A percentile compares a stretch with the other conserved stretches of the same genome.
Conservation (phyloP, 1,140 invertebrate species). For the Drosophila novamexicana region DNA sequence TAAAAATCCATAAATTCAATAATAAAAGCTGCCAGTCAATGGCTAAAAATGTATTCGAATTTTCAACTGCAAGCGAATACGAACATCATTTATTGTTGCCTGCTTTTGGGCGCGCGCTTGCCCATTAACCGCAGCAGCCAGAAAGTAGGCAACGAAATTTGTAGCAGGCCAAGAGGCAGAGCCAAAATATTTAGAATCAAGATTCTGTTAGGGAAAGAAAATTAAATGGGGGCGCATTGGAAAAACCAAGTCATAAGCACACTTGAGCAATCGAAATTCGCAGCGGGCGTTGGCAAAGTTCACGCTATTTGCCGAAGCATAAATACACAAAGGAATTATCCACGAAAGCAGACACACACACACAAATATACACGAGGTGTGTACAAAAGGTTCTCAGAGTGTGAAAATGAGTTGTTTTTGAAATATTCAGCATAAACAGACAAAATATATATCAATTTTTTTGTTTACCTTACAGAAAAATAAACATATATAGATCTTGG, state of each 20-base stretch:
- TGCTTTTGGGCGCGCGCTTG: constrained; percentile 44
- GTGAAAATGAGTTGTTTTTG: too few species aligned
- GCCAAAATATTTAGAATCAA: background rate
- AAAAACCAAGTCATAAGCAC: constrained; percentile 30
- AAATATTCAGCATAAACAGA: too few species aligned
- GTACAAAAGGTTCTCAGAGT: background rate
- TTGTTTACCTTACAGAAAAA: too few species aligned
- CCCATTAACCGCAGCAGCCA: constrained; percentile 21
- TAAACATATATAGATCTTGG: too few species aligned
- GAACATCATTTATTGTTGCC: constrained; percentile 27
- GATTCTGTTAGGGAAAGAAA: background rate
- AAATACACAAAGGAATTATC: constrained; percentile 18
- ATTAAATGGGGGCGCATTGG: background rate
- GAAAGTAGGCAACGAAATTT: constrained; percentile 60
- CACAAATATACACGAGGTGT: constrained; percentile 2
- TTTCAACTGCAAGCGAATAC: background rate
- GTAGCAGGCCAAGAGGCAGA: background rate
- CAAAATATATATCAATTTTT: too few species aligned
- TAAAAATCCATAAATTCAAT: background rate
- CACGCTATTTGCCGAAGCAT: constrained; percentile 74
- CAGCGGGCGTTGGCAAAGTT: constrained; percentile 68
- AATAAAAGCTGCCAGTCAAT: background rate
- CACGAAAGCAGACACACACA: constrained; percentile 14
- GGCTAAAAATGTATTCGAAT: background rate
- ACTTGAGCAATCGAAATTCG: constrained; percentile 43